phyloP scores from a whole-genome alignment of 2,888 invertebrate species.

The Argyresthia albistria region DNA sequence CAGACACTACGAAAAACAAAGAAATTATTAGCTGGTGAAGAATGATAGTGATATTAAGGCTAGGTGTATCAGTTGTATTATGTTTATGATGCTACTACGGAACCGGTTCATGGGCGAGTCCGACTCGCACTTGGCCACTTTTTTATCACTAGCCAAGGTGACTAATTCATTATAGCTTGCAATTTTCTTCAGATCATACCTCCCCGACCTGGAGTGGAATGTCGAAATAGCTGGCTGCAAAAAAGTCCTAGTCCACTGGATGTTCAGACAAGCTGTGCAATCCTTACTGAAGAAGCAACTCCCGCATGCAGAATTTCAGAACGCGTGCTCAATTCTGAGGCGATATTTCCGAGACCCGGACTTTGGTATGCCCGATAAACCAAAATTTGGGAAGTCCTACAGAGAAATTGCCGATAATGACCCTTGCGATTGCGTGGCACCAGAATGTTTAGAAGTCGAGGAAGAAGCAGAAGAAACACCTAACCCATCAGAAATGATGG shows the following conservation, averaged over 20 bases:
- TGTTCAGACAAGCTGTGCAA: slow-evolving; percentile 54
- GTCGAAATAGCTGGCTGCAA: slow-evolving; percentile 34
- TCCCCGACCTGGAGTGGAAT: slow-evolving; percentile 51
- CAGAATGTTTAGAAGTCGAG: too few relatives aligned
- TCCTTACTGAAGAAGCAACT: slow-evolving; percentile 32
- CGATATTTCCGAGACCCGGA: slow-evolving; percentile 46
- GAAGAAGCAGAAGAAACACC: slow-evolving; percentile 26
- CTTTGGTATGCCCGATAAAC: slow-evolving; percentile 44
- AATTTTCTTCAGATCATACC: slow-evolving; percentile 34
- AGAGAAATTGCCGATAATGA: slow-evolving; percentile 29
- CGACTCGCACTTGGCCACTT: too few relatives aligned
- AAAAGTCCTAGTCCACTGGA: slow-evolving; percentile 42
- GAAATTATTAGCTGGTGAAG: too few relatives aligned
- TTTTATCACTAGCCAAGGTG: too few relatives aligned
- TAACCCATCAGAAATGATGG: slow-evolving; percentile 10
- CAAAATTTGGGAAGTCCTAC: slow-evolving; percentile 23
- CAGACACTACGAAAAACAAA: too few relatives aligned
- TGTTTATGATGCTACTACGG: too few relatives aligned
- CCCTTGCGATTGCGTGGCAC: slow-evolving; percentile 44
- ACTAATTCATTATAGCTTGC: neutral
- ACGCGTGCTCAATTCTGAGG: slow-evolving; percentile 31
- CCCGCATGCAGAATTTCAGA: slow-evolving; percentile 19
- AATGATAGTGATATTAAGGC: too few relatives aligned
- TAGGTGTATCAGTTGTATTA: too few relatives aligned
- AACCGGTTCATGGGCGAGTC: too few relatives aligned